phyloP scores from a whole-genome alignment of 1,140 invertebrate genomes.

The Drosophila chauvacae region DNA sequence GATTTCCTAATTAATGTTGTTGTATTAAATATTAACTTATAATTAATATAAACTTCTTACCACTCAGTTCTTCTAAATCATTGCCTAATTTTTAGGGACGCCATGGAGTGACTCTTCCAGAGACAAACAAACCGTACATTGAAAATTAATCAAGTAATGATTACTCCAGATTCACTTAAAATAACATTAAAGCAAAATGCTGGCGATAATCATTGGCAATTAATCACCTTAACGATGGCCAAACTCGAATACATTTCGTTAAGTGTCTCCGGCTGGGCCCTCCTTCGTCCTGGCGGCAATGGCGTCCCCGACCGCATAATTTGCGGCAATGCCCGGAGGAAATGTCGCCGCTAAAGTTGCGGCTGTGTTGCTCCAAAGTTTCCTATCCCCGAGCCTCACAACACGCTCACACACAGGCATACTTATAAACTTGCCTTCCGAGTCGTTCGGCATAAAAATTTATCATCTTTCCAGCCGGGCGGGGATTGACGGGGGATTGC shows the following conservation, averaged over 20 bases:
- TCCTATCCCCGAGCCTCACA: slow-evolving; percentile 38
- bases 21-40: neutral
- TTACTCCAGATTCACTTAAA: slow-evolving; percentile 10
- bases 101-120: neutral
- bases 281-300: slow-evolving; percentile 25
- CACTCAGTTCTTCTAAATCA: neutral
- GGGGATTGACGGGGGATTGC: slow-evolving; percentile 23
- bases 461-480: slow-evolving; percentile 43
- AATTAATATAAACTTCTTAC: too few relatives aligned
- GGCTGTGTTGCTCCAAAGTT: slow-evolving; percentile 65
- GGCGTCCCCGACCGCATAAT: slow-evolving; percentile 62
- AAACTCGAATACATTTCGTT: slow-evolving; percentile 19
- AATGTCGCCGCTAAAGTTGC: slow-evolving; percentile 67
- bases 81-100: neutral
- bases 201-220: slow-evolving; percentile 10
- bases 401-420: slow-evolving; percentile 17
- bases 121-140: neutral
- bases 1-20: neutral
- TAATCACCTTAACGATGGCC: slow-evolving; percentile 12
- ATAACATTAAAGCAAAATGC: slow-evolving; percentile 3
- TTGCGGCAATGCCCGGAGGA: slow-evolving; percentile 63
- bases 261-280: slow-evolving; percentile 17
- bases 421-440: slow-evolving; percentile 52
- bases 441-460: slow-evolving; percentile 61
- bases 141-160: slow-evolving; percentile 6